Base-by-base conservation (phyloP, 2,797 vertebrate genomes). In the Falco novaeseelandiae region DNA sequence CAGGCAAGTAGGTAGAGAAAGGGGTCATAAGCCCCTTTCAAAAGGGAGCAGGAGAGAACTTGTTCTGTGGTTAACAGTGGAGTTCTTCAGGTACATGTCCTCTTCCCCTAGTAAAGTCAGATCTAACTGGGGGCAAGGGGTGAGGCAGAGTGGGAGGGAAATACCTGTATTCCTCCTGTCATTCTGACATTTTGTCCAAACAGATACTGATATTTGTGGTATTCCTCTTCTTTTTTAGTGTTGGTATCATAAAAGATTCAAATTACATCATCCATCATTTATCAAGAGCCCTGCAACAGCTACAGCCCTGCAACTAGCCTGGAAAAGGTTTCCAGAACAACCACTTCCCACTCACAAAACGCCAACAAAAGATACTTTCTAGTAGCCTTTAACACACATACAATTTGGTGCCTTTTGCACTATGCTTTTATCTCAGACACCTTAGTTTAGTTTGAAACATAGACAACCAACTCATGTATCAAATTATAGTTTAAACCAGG, bases 291-390 rank as follows among this genome's bases (percentile, higher is more conserved):
- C 87, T 94, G 59, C 51, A 90, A 70, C 67, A 77, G 61, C 79
- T 88, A 72, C 55, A 88, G 76, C 54, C 80, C 66, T 72, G 67
- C 30, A 70, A 70, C 21, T 58, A 81, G 38, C 44, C 67, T 87
- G 57, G 27, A 59, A 59, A 95, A 74, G 46, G 58, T 78, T 96
- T 94, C 89, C 87, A 95, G 76, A 95, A 85, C 78, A 87, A 36
- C 63, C 65, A 44, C 94, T 79, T 93, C 89, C 91, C 89, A 94
- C 89, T 73, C 63, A 15, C 0, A 0, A 10, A 87, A 59, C 7
- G 0, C 65, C 67, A 91, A 80, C 32, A 87, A 69, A 85, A 83
- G n/a, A 48, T 25, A 80, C 8, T 20, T 92, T 84, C 48, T 48
- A 63, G 13, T 44, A 86, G 46, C 2, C 13, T 74, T 74, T 69